Conservation (phyloP, 2,888 invertebrate species). For the Carterocephalus palaemon region DNA sequence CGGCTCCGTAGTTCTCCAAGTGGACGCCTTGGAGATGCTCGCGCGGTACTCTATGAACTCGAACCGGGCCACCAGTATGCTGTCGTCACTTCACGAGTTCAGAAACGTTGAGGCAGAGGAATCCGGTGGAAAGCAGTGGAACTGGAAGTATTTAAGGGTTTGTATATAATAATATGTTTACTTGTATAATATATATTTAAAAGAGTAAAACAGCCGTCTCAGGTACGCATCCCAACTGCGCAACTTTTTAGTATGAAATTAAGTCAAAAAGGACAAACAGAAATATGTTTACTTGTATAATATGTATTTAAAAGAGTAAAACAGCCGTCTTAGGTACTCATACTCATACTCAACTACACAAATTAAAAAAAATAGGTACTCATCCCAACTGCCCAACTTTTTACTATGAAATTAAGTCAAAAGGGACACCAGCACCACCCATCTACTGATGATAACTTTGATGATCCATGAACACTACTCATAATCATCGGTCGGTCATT, state of each 20-base stretch:
- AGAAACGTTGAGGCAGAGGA: conserved; percentile 74
- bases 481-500: no score
- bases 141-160: conserved; percentile 82
- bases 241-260: no score
- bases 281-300: not conserved
- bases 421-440: no score
- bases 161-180: not conserved
- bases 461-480: no score
- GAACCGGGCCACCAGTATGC: conserved; percentile 66
- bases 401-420: no score
- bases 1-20: conserved; percentile 70
- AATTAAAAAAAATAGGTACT: no score
- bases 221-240: no score
- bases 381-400: no score
- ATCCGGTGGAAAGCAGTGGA: conserved; percentile 80
- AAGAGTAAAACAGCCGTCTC: conserved; percentile 25
- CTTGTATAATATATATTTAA: not conserved
- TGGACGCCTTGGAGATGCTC: conserved; percentile 64
- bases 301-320: conserved; percentile 20
- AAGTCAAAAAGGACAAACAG: no score
- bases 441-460: no score
- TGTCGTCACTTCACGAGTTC: conserved; percentile 77
- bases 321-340: no score
- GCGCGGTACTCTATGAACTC: conserved; percentile 73
- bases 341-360: no score